A percentile compares a stretch with the other conserved stretches of the same genome.
These are phyloP conservation scores for Asbolus verrucosus DNA, from an alignment of 1,140 invertebrate species.

Conservation along the genomic window DNA sequence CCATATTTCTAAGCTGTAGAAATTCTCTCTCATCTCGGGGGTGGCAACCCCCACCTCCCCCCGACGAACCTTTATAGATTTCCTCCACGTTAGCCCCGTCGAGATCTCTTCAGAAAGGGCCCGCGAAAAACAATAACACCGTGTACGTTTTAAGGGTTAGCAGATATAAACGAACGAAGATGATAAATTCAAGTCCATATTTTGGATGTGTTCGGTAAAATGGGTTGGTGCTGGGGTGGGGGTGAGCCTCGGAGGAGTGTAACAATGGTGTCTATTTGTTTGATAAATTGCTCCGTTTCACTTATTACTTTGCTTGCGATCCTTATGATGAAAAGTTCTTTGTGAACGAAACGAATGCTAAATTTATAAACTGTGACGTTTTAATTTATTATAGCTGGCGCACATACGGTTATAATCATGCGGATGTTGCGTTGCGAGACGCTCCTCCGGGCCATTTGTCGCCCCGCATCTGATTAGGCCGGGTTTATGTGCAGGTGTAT, in stretches of 20 bases:
- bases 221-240: constrained; percentile 46
- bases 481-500: too few relatives aligned
- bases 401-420: not conserved
- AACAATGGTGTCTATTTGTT: constrained; percentile 64
- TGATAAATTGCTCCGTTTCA: constrained; percentile 63
- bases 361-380: constrained; percentile 40
- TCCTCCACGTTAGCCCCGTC: constrained; percentile 45
- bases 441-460: not conserved
- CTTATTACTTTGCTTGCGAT: constrained; percentile 60
- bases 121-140: constrained; percentile 58
- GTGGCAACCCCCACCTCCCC: constrained; percentile 34
- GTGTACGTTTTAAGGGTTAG: constrained; percentile 56
- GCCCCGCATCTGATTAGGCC: too few relatives aligned
- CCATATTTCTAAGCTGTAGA: constrained; percentile 60
- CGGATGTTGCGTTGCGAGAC: not conserved
- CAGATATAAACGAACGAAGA: constrained; percentile 59
- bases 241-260: constrained; percentile 39
- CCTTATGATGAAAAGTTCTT: constrained; percentile 45
- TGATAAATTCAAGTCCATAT: constrained; percentile 62
- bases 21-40: constrained; percentile 52
- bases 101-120: constrained; percentile 47
- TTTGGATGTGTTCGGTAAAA: constrained; percentile 55
- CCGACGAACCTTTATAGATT: constrained; percentile 47
- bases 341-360: constrained; percentile 34
- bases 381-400: constrained; percentile 10